Base-by-base conservation (phyloP, 1,140 invertebrate species). In the Temnothorax longispinosus region DNA sequence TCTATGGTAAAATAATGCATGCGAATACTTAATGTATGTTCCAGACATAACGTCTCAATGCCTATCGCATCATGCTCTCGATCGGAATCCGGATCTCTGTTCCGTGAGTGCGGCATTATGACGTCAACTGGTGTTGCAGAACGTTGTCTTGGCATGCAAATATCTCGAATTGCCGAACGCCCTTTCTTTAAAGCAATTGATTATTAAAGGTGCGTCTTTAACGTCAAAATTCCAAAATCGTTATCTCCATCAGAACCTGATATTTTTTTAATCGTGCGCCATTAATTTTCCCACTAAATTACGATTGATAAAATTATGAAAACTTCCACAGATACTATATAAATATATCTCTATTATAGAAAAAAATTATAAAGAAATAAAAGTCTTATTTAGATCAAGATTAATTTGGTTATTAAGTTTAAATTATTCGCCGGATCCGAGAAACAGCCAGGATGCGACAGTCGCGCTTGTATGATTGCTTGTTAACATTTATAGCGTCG, bases 21-120 rank as follows among this genome's bases (percentile, higher is more conserved):
- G 56, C 65, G 38, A 67, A 58, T 38, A 27, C 38, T 82, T 52
- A 69, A 78, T 67, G 82, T 74, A 86, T 84, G 62, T 74, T 44
- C 18, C 44, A 32, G 44, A 60, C 52, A 44, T 87, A 89, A 87
- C 67, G 84, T 88, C 81, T 88, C 88, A 78, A 89, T 87, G 87
- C 69, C 86, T 84, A 89, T 76, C 67, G 78, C 75, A 88, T 78
- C 77, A 58, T 74, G 88, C 69, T 89, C 81, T 56, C 72, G 65
- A 87, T 85, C 77, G 91, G 91, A 93, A 93, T 93, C 92, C 92
- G 92, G 92, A 93, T 93, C 87, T 44, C n/a, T 74, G 10, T 41
- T 38, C 47, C 27, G 64, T 67, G 64, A 82, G 32, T 84, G 47
- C 32, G 18, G 54, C n/a, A 56, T 81, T 76, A 82, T 88, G 88